These are phyloP conservation scores for Ephydatia muelleri DNA, from an alignment of 37 sponge, comb jelly and placozoan species.

Conservation along the genomic window DNA sequence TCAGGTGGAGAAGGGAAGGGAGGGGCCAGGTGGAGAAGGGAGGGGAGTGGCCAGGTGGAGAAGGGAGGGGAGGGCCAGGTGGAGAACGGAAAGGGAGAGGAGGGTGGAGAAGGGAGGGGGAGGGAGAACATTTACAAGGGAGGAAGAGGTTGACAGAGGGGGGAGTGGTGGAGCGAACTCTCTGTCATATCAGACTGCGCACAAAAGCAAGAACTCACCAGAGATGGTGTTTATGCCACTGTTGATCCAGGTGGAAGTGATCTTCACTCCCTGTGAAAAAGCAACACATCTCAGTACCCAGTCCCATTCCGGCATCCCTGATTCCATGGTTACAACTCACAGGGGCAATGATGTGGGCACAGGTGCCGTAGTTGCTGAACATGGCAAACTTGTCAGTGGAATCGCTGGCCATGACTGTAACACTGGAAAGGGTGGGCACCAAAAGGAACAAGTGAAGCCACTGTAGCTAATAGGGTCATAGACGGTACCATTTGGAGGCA, in stretches of 20 bases:
- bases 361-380: conserved; percentile 76
- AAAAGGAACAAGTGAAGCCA: background rate
- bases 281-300: background rate
- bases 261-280: conserved; percentile 37
- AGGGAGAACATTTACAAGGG: background rate
- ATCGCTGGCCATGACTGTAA: conserved; percentile 66
- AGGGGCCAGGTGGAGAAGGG: no score
- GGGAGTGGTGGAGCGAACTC: background rate
- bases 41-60: no score
- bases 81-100: no score
- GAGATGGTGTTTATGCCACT: conserved; percentile 30
- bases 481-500: conserved; percentile 21
- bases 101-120: background rate
- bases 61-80: no score
- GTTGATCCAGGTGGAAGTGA: conserved; percentile 35
- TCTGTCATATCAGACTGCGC: background rate
- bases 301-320: background rate
- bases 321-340: no score
- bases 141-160: background rate
- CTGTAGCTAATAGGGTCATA: no score
- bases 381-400: conserved; percentile 28
- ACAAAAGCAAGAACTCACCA: background rate
- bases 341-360: conserved; percentile 75
- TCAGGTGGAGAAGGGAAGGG: no score
- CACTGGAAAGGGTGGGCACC: conserved; percentile 6